Evolutionary conservation across 2,113 vertebrate genomes (phyloP).

Genomic region (Candoia aspera): DNA sequence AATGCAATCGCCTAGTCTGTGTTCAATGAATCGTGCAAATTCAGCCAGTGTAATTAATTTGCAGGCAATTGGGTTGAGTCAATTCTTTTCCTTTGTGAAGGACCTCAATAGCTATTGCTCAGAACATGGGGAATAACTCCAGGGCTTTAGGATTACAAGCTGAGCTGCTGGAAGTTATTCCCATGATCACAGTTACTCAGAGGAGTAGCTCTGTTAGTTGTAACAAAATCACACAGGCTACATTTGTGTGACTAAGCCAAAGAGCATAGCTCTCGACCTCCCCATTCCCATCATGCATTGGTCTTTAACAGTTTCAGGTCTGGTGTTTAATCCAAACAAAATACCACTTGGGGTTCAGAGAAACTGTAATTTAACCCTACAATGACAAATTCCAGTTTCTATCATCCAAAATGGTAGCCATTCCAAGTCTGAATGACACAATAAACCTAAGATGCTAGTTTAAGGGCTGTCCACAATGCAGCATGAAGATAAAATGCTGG

Average conservation of each 20-base stretch:
- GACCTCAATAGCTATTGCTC: not conserved
- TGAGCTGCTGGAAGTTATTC: not conserved
- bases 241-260: not conserved
- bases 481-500: too few relatives aligned
- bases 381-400: too few relatives aligned
- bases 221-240: not conserved
- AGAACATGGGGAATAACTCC: not conserved
- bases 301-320: not conserved
- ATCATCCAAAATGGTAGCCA: too few relatives aligned
- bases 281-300: too few relatives aligned
- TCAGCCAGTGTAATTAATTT: not conserved
- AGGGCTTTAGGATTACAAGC: not conserved
- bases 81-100: not conserved
- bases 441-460: too few relatives aligned
- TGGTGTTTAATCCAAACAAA: not conserved
- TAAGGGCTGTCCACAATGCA: too few relatives aligned
- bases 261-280: not conserved
- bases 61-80: not conserved
- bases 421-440: too few relatives aligned
- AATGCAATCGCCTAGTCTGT: not conserved
- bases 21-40: not conserved
- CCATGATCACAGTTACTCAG: not conserved
- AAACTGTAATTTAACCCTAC: too few relatives aligned
- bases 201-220: not conserved
- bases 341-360: not conserved